Evolutionary conservation across 2,888 invertebrate genomes (phyloP).

Genomic region (Sceliomorpha sp.): DNA sequence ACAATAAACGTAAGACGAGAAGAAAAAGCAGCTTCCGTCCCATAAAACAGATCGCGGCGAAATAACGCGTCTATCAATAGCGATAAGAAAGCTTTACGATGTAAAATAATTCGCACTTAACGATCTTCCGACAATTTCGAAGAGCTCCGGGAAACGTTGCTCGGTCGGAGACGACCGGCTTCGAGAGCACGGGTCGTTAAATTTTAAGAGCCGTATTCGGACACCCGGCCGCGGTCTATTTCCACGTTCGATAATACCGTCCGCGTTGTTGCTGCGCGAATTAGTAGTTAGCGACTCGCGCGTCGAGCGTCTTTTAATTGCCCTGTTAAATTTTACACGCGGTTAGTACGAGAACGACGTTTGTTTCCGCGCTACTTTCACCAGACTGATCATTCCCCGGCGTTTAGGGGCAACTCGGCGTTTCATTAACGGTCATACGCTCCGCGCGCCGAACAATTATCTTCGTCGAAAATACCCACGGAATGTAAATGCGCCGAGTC

Average conservation of each 20-base stretch:
- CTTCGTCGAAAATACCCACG: no score
- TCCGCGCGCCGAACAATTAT: no score
- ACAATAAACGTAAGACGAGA: no score
- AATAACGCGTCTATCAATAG: not conserved
- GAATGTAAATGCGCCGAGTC: no score
- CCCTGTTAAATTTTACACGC: conserved; percentile 28
- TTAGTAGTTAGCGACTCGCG: conserved; percentile 37
- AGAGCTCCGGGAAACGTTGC: conserved; percentile 14
- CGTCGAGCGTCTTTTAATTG: conserved; percentile 20
- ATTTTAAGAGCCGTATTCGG: conserved; percentile 37
- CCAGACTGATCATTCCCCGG: no score
- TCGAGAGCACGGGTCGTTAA: conserved; percentile 15
- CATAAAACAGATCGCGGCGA: no score
- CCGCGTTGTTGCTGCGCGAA: conserved; percentile 27
- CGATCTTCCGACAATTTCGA: conserved; percentile 11
- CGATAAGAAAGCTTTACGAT: conserved; percentile 21
- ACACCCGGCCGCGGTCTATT: not conserved
- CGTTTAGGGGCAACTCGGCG: no score
- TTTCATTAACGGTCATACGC: no score
- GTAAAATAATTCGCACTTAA: conserved; percentile 15
- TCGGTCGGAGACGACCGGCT: not conserved
- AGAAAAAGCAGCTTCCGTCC: no score
- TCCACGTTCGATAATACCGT: conserved; percentile 23
- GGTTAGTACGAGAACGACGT: conserved; percentile 14
- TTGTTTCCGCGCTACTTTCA: not conserved